phyloP scores from a whole-genome alignment of 2,888 invertebrate genomes.

The Tachina lurida region DNA sequence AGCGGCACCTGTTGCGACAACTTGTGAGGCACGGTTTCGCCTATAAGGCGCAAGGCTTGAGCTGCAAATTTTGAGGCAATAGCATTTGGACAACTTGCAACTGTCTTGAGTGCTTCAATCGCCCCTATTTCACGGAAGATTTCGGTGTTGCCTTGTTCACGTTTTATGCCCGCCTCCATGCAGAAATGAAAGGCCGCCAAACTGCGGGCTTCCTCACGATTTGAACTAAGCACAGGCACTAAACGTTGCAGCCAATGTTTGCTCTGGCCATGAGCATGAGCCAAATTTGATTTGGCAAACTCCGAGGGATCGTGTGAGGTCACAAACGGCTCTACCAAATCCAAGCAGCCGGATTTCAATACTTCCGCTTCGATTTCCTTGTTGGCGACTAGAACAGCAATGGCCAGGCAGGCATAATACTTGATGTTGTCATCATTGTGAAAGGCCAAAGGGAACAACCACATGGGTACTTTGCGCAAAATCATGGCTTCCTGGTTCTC shows the following conservation, averaged over 20 bases:
- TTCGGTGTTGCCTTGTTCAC: slow-evolving; percentile 94
- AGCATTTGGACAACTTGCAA: slow-evolving; percentile 98
- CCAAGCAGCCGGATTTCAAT: slow-evolving; percentile 96
- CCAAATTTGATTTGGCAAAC: slow-evolving; percentile 95
- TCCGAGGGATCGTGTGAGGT: slow-evolving; percentile 96
- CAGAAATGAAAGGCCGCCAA: slow-evolving; percentile 99
- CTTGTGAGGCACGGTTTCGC: slow-evolving; percentile 98
- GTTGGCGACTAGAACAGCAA: slow-evolving; percentile 97
- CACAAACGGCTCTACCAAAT: slow-evolving; percentile 98
- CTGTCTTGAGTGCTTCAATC: slow-evolving; percentile 96
- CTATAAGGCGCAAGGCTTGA: slow-evolving; percentile 94
- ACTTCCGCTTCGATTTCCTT: slow-evolving; percentile 99
- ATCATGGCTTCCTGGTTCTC: slow-evolving; percentile 99
- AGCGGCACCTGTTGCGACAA: slow-evolving; percentile 98
- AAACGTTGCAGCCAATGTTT: slow-evolving; percentile 96
- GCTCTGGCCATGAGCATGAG: slow-evolving; percentile 97
- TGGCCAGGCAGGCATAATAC: slow-evolving; percentile 99
- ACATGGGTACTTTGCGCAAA: slow-evolving; percentile 95
- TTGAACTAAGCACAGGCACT: slow-evolving; percentile 96
- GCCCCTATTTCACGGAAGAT: slow-evolving; percentile 97
- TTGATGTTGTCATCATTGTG: slow-evolving; percentile 98
- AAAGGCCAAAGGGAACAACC: slow-evolving; percentile 98
- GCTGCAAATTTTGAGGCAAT: slow-evolving; percentile 98
- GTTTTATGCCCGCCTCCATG: slow-evolving; percentile 99
- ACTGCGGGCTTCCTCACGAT: slow-evolving; percentile 97